Conservation (phyloP, 2,113 vertebrate genomes). For the Odontophorus gujanensis region DNA sequence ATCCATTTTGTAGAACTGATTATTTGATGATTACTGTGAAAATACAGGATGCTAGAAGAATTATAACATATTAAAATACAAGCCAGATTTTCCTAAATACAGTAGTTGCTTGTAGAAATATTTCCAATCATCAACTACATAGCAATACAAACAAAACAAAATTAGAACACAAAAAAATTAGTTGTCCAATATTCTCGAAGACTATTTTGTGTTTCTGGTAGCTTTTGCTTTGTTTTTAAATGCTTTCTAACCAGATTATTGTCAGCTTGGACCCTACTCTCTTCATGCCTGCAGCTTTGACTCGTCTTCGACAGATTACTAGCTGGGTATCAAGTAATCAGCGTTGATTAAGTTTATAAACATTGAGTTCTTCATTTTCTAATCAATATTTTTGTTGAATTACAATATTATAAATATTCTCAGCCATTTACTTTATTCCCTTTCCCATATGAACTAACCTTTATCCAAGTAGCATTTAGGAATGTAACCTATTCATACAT, state of each 20-base stretch:
- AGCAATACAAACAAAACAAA: not conserved
- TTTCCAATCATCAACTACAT: conserved; percentile 8
- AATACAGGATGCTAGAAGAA: conserved; percentile 14
- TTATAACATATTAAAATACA: conserved; percentile 34
- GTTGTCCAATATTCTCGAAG: conserved; percentile 16
- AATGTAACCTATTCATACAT: conserved; percentile 57
- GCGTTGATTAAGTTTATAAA: conserved; percentile 75
- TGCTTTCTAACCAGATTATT: not conserved
- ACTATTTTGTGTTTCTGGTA: not conserved
- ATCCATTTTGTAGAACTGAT: not conserved
- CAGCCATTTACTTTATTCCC: conserved; percentile 53
- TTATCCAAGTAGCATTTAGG: conserved; percentile 38
- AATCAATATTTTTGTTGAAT: conserved; percentile 74
- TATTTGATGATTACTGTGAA: conserved; percentile 27
- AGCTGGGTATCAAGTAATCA: conserved; percentile 60
- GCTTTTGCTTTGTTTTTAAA: not conserved
- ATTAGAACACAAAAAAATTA: not conserved
- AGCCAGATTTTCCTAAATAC: conserved; percentile 11
- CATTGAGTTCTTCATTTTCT: conserved; percentile 64
- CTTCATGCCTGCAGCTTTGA: conserved; percentile 1
- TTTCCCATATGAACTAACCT: conserved; percentile 22
- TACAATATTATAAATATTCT: conserved; percentile 68
- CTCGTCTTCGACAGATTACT: conserved; percentile 44
- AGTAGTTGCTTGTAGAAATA: conserved; percentile 19
- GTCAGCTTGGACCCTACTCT: not conserved